These are phyloP conservation scores for Orchestia grillus DNA, from an alignment of 1,140 invertebrate species.

Conservation along the genomic window DNA sequence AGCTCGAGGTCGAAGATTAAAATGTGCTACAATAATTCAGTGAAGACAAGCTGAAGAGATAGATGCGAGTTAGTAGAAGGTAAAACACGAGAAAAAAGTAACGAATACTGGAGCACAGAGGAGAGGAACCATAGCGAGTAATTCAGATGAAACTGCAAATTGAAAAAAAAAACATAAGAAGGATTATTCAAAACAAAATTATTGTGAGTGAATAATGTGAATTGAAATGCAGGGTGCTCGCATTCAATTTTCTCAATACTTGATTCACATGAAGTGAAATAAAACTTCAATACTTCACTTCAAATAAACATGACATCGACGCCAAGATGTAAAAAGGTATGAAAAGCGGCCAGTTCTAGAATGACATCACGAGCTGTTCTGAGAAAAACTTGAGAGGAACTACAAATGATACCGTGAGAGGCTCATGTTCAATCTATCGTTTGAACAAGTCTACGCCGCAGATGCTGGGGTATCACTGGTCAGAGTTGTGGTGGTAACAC, in stretches of 20 bases:
- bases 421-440: neutral
- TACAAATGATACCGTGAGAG: neutral
- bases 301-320: neutral
- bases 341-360: neutral
- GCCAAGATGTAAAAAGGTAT: neutral
- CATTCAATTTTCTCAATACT: too few relatives aligned
- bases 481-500: too few relatives aligned
- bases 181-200: neutral
- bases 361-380: neutral
- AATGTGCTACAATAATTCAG: neutral
- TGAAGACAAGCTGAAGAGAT: neutral
- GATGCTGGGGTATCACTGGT: neutral
- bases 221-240: too few relatives aligned
- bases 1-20: neutral
- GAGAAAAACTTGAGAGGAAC: neutral
- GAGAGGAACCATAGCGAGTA: too few relatives aligned
- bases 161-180: neutral
- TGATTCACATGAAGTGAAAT: neutral
- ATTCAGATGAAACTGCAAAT: neutral
- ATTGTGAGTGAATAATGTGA: neutral
- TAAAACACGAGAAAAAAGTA: neutral
- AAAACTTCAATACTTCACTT: neutral
- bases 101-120: neutral
- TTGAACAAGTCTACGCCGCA: neutral
- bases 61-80: neutral